Conservation (phyloP, 2,113 vertebrate species). For the Notarius quadriscutis region DNA sequence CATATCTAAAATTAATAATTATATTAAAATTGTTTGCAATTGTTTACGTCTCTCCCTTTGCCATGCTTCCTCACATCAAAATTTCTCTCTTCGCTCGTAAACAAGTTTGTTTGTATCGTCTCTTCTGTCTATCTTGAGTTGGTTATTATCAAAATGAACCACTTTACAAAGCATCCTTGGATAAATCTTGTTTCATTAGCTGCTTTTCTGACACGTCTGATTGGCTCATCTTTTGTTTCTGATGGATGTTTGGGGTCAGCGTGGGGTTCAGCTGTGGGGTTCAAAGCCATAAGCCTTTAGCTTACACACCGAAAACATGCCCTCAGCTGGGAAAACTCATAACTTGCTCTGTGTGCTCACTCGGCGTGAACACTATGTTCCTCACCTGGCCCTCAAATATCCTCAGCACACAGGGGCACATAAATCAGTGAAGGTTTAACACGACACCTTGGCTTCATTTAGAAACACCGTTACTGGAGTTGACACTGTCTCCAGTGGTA, state of each 20-base stretch:
- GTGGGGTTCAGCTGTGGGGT: slow-evolving; percentile 76
- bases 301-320: slow-evolving; percentile 58
- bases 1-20: background rate
- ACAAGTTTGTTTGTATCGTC: background rate
- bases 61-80: background rate
- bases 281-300: slow-evolving; percentile 67
- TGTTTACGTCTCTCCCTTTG: background rate
- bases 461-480: slow-evolving; percentile 57
- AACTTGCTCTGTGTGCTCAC: slow-evolving; percentile 64
- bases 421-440: slow-evolving; percentile 72
- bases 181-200: background rate
- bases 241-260: slow-evolving; percentile 76
- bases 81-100: background rate
- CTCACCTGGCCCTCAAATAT: slow-evolving; percentile 70
- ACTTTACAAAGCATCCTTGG: background rate
- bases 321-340: slow-evolving; percentile 76
- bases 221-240: slow-evolving; percentile 70
- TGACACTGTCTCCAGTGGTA: slow-evolving; percentile 64
- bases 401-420: slow-evolving; percentile 66
- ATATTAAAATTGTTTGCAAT: background rate
- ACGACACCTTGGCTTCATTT: slow-evolving; percentile 58
- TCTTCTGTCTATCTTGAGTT: background rate
- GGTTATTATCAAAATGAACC: background rate
- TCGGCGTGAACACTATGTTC: slow-evolving; percentile 77
- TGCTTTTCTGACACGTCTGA: slow-evolving; percentile 60